Evolutionary conservation across 1,140 invertebrate genomes (phyloP), one percentile per base, ranked within the genome.

Genomic region (Lepidurus packardi): DNA sequence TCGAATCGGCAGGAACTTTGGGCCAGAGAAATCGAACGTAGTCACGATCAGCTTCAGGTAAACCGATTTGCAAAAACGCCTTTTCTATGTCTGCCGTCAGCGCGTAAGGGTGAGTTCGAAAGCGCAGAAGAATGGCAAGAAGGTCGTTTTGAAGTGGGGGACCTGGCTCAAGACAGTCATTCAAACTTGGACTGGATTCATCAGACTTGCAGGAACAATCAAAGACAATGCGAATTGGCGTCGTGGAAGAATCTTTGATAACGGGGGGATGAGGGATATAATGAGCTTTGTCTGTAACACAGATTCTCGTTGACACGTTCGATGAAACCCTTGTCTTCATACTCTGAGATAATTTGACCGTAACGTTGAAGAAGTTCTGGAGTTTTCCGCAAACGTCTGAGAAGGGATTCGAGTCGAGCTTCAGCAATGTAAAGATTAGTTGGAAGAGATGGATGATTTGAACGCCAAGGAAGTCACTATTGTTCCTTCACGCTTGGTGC

Each of bases 381-480:
- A 25, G 45, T 47, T 25, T 77, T 77, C 25, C n/a, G 16, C 7
- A 77, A n/a, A 4, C 13, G 24, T 25, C 25, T 25, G 1, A 25
- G 25, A 25, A 25, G 10, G 1, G 43, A 43, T 43, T 43, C 76
- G 76, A 44, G 25, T 34, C 16, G 13, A 21, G 43, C 76, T 43
- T 25, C 1, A 25, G 25, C 25, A 47, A 78, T 65, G 9, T 78
- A 42, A n/a, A 78, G 43, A 73, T 78, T 78, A 10, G 77, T 10
- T 1, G 77, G 77, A 1, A 78, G 45, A 11, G 43, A 25, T 9
- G 45, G 77, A 65, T 78, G 45, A 21, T 45, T 34, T n/a, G 21
- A 16, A 42, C 73, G 65, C 77, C 77, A 78, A 5, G 77, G 77
- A 9, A 78, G 47, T n/a, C n/a, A n/a, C n/a, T n/a, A n/a, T n/a